phyloP scores from a whole-genome alignment of 2,888 invertebrate species.

The Ethmia dodecea region DNA sequence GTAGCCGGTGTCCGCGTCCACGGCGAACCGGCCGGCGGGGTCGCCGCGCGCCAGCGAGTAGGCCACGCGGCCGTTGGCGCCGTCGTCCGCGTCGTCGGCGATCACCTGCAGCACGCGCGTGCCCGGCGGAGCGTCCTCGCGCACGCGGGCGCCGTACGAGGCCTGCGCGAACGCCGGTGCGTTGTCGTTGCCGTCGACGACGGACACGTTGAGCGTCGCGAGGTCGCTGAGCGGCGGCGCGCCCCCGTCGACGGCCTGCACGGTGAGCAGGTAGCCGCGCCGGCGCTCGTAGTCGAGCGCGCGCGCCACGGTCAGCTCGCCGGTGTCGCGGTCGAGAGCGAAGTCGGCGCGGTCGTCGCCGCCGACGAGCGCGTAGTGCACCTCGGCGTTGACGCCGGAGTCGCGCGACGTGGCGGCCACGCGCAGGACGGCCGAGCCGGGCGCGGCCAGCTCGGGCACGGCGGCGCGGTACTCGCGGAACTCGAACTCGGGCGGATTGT shows the following conservation, averaged over 20 bases:
- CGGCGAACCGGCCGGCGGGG: constrained; percentile 84
- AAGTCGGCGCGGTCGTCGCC: constrained; percentile 95
- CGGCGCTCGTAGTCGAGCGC: constrained; percentile 93
- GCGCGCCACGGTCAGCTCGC: constrained; percentile 86
- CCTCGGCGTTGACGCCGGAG: constrained; percentile 94
- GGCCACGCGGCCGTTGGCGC: constrained; percentile 85
- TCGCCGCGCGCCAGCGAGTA: constrained; percentile 87
- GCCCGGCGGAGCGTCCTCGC: constrained; percentile 87
- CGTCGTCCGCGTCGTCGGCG: constrained; percentile 91
- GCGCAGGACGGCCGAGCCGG: constrained; percentile 88
- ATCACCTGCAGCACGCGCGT: constrained; percentile 85
- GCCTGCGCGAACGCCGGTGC: constrained; percentile 87
- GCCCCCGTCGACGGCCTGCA: constrained; percentile 94
- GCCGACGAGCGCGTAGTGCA: constrained; percentile 90
- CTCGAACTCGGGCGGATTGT: constrained; percentile 97
- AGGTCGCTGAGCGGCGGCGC: constrained; percentile 92
- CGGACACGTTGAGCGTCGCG: constrained; percentile 90
- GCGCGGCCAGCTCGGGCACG: constrained; percentile 86
- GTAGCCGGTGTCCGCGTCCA: constrained; percentile 87
- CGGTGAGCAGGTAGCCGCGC: constrained; percentile 90
- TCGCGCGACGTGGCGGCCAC: constrained; percentile 96
- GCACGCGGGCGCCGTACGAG: constrained; percentile 85
- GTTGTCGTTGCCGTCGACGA: constrained; percentile 93
- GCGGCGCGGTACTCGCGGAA: constrained; percentile 86
- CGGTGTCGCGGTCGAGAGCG: constrained; percentile 83